These are phyloP conservation scores for Alethe diademata DNA, from an alignment of 2,113 vertebrate genomes.

Conservation along the genomic window DNA sequence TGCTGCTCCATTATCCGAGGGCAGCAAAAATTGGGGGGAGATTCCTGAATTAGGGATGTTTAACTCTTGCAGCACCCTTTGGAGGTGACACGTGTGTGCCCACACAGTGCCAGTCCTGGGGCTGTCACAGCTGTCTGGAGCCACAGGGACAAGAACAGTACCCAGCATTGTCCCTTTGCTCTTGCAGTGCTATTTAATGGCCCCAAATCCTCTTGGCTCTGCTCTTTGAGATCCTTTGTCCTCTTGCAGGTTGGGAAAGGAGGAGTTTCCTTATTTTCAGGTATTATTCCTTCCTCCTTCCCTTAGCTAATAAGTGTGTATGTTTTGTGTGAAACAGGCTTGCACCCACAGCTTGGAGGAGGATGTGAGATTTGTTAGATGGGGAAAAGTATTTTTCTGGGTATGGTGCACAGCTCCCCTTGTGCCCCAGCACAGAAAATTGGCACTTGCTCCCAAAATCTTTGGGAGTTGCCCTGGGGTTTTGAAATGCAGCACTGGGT, in stretches of 20 bases:
- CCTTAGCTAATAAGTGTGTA: neutral
- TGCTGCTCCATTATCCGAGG: neutral
- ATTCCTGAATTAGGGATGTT: neutral
- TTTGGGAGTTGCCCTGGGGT: neutral
- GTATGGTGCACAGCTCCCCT: neutral
- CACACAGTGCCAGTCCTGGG: neutral
- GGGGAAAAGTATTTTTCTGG: neutral
- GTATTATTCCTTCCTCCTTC: neutral
- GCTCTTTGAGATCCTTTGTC: neutral
- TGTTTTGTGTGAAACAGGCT: fast-evolving
- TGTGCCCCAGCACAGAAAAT: neutral
- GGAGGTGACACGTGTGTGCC: neutral
- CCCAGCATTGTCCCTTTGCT: neutral
- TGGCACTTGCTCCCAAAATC: neutral
- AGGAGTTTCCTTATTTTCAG: neutral
- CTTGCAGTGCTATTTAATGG: neutral
- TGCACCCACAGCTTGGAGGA: neutral
- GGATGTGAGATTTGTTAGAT: neutral
- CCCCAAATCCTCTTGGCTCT: neutral
- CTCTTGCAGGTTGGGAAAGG: neutral
- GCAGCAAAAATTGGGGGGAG: neutral
- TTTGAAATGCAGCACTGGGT: neutral
- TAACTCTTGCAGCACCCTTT: neutral
- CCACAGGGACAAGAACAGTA: neutral
- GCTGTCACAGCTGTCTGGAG: neutral